Evolutionary conservation across 2,797 vertebrate species (phyloP).

Genomic region (Sebastes ruberrimus): DNA sequence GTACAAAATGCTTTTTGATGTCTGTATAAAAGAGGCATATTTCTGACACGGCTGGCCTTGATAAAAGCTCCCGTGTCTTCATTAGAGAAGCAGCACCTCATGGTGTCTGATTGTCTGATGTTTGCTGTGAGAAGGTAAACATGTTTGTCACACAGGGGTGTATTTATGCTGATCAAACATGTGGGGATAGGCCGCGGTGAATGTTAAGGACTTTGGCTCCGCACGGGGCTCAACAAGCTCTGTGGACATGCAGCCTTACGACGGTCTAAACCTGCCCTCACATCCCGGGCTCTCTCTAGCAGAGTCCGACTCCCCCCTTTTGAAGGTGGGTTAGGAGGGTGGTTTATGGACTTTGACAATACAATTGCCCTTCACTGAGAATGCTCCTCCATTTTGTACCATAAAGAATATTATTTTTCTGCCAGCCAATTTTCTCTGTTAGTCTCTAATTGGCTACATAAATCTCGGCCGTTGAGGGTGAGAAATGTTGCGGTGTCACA

Average conservation of each 20-base stretch:
- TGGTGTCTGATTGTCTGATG: slow-evolving; percentile 73
- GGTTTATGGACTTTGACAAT: slow-evolving; percentile 92
- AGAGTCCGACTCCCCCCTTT: slow-evolving; percentile 69
- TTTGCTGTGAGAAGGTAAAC: slow-evolving; percentile 76
- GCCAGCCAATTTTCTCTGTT: slow-evolving; percentile 99
- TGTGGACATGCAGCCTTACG: neutral
- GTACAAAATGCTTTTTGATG: slow-evolving; percentile 58
- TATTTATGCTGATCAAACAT: slow-evolving; percentile 77
- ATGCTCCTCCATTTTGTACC: slow-evolving; percentile 96
- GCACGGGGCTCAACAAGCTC: slow-evolving; percentile 1
- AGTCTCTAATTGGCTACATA: slow-evolving; percentile 99
- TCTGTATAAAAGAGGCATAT: slow-evolving; percentile 50
- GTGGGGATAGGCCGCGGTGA: slow-evolving; percentile 35
- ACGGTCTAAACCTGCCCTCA: slow-evolving; percentile 7
- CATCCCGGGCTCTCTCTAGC: slow-evolving; percentile 58
- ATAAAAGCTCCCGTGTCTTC: slow-evolving; percentile 73
- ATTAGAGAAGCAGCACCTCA: slow-evolving; percentile 75
- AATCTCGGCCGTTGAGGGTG: slow-evolving; percentile 99
- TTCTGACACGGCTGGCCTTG: slow-evolving; percentile 47
- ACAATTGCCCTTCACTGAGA: slow-evolving; percentile 95
- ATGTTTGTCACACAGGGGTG: slow-evolving; percentile 70
- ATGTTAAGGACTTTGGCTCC: slow-evolving; percentile 63
- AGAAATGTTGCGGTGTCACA: slow-evolving; percentile 99
- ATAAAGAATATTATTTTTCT: slow-evolving; percentile 99
- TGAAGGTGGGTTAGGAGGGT: slow-evolving; percentile 76